These are phyloP conservation scores for Scaptomyza hsui DNA, from an alignment of 1,140 invertebrate species.

Conservation along the genomic window DNA sequence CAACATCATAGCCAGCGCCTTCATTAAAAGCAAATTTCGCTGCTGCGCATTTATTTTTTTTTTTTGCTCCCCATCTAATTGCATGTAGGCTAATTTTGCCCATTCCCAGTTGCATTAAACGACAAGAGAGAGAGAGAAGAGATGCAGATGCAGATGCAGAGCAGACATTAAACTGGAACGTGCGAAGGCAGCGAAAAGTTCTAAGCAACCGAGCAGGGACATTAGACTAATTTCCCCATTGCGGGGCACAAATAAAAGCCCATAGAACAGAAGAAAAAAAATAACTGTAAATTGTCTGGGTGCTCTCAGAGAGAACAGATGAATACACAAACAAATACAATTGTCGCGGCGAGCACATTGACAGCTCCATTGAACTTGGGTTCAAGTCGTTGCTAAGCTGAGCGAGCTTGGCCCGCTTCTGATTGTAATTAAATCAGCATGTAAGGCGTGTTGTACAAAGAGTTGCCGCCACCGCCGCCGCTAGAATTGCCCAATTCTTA, in stretches of 20 bases:
- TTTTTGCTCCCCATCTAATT: conserved; percentile 62
- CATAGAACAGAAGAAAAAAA: conserved; percentile 1
- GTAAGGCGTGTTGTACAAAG: conserved; percentile 16
- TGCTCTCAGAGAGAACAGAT: not conserved
- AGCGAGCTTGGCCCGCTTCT: conserved; percentile 35
- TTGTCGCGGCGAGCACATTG: conserved; percentile 39
- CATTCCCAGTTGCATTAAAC: conserved; percentile 57
- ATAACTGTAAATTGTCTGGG: not conserved
- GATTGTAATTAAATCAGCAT: conserved; percentile 52
- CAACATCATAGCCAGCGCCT: conserved; percentile 20
- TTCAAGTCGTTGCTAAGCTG: conserved; percentile 58
- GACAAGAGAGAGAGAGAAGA: conserved; percentile 21
- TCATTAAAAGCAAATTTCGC: conserved; percentile 66
- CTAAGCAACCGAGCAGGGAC: conserved; percentile 11
- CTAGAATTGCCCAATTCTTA: conserved; percentile 23
- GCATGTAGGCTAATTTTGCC: conserved; percentile 72
- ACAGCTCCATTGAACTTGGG: conserved; percentile 71
- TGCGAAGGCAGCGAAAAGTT: conserved; percentile 23
- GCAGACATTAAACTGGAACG: conserved; percentile 26
- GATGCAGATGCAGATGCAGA: conserved; percentile 15
- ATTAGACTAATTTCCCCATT: conserved; percentile 27
- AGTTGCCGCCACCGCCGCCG: conserved; percentile 19
- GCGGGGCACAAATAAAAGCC: conserved; percentile 1
- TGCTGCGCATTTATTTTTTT: conserved; percentile 13
- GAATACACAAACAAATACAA: conserved; percentile 5